These are phyloP conservation scores for Chydorus sphaericus DNA, from an alignment of 2,888 invertebrate species.

Conservation along the genomic window DNA sequence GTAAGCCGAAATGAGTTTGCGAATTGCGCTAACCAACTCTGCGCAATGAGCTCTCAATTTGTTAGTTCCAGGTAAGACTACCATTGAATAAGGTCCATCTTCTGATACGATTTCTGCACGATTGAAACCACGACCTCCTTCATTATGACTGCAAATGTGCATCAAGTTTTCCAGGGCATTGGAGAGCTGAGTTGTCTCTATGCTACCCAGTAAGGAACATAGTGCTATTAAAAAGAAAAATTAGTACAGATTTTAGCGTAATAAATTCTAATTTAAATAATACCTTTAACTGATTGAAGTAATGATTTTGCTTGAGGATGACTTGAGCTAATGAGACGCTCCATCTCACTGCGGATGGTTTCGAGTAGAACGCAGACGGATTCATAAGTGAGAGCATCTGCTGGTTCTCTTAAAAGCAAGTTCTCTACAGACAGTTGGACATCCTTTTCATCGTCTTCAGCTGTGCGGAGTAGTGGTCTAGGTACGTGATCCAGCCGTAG, in stretches of 20 bases:
- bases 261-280: no score
- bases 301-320: background rate
- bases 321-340: background rate
- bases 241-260: no score
- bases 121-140: slow-evolving; percentile 27
- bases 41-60: background rate
- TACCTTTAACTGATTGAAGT: slow-evolving; percentile 63
- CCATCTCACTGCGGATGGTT: slow-evolving; percentile 7
- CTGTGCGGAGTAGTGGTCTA: slow-evolving; percentile 1
- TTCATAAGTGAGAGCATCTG: slow-evolving; percentile 61
- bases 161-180: slow-evolving; percentile 44
- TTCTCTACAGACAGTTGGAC: slow-evolving; percentile 60
- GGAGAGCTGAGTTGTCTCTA: slow-evolving; percentile 76
- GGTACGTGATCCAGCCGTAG: slow-evolving; percentile 37
- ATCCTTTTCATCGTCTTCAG: slow-evolving; percentile 60
- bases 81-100: slow-evolving; percentile 52
- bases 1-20: slow-evolving; percentile 70
- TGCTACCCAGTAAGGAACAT: slow-evolving; percentile 69
- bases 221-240: slow-evolving; percentile 40
- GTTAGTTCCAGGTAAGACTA: slow-evolving; percentile 43
- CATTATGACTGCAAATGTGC: background rate
- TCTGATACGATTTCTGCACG: slow-evolving; percentile 50
- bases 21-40: slow-evolving; percentile 39
- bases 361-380: slow-evolving; percentile 28
- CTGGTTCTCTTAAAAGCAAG: slow-evolving; percentile 56